Evolutionary conservation across 2,888 invertebrate species (phyloP).

Genomic region (Ophion costatus): DNA sequence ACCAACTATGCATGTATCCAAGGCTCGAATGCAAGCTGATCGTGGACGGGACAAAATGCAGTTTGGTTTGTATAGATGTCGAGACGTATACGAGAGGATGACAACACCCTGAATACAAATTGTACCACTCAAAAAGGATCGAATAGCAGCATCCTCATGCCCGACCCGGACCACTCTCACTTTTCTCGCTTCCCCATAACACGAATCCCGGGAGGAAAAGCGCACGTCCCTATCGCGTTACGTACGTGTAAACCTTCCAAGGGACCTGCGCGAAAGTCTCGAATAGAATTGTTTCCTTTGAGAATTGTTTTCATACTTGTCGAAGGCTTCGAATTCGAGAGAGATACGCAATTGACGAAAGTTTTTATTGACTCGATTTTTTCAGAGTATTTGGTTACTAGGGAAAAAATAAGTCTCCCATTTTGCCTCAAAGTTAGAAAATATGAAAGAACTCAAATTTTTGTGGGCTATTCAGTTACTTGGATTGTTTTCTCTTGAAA

Average conservation of each 20-base stretch:
- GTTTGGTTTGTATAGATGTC: conserved; percentile 70
- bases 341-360: neutral
- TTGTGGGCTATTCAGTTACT: neutral
- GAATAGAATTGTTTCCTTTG: neutral
- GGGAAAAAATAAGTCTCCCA: neutral
- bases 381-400: neutral
- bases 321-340: neutral
- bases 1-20: conserved; percentile 19
- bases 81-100: conserved; percentile 65
- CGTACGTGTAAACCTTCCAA: conserved; percentile 11
- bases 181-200: conserved; percentile 45
- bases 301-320: neutral
- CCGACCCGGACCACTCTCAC: conserved; percentile 53
- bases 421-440: neutral
- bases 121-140: conserved; percentile 67
- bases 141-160: conserved; percentile 62
- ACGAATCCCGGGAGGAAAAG: conserved; percentile 46
- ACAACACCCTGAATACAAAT: conserved; percentile 72
- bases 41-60: conserved; percentile 58
- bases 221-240: conserved; percentile 14
- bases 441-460: neutral
- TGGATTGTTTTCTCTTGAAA: no score
- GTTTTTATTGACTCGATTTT: neutral
- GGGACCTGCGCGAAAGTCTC: neutral
- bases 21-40: conserved; percentile 36